Conservation (phyloP, 2,888 invertebrate species). For the Zaprionus obscuricornis region DNA sequence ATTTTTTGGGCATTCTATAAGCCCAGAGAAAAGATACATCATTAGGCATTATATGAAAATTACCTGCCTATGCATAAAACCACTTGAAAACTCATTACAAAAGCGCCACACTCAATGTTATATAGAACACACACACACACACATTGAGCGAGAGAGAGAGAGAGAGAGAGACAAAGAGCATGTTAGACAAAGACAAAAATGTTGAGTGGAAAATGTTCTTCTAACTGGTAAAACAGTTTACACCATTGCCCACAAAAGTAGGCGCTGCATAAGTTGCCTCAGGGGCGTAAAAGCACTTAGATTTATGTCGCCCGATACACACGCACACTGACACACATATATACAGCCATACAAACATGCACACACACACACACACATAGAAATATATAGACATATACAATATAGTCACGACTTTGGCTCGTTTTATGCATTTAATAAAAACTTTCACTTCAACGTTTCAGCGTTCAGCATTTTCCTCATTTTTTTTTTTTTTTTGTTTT, state of each 20-base stretch:
- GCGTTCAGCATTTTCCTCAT: conserved; percentile 49
- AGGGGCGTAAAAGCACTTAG: conserved; percentile 75
- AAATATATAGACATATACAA: conserved; percentile 22
- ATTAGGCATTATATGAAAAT: conserved; percentile 73
- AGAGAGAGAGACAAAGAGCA: no score
- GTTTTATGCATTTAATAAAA: conserved; percentile 75
- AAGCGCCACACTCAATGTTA: conserved; percentile 43
- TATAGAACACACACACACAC: conserved; percentile 11
- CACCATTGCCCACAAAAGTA: conserved; percentile 68
- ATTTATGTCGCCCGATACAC: conserved; percentile 68
- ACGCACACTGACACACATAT: conserved; percentile 25
- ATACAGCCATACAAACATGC: background rate
- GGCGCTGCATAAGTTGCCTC: conserved; percentile 65
- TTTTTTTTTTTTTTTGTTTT: conserved; percentile 10
- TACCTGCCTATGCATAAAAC: conserved; percentile 77
- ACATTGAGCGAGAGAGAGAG: conserved; percentile 3
- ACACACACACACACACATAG: conserved; percentile 4
- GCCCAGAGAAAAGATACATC: conserved; percentile 60
- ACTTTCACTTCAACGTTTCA: conserved; percentile 64
- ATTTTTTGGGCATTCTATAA: conserved; percentile 36
- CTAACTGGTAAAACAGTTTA: conserved; percentile 62
- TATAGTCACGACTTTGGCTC: conserved; percentile 59
- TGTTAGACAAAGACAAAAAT: no score
- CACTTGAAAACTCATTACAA: conserved; percentile 76
- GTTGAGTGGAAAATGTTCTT: conserved; percentile 20